Percentiles rank a stretch among this genome's conserved stretches.
These are phyloP conservation scores for Gobiocypris rarus DNA, from an alignment of 2,113 vertebrate species.

Conservation along the genomic window DNA sequence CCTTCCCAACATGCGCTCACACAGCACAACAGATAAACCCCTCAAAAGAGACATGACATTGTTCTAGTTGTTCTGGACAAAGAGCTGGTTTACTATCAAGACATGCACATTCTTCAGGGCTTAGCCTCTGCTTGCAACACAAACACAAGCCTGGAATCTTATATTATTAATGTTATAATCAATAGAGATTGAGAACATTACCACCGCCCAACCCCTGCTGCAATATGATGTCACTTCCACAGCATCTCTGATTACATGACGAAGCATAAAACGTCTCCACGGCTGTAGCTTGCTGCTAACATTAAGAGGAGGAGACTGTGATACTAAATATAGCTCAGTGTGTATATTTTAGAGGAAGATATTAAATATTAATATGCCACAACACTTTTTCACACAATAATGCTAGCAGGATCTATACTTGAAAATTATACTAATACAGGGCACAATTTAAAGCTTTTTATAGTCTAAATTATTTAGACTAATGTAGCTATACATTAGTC, in stretches of 20 bases:
- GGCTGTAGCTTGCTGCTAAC: not conserved
- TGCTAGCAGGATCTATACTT: not conserved
- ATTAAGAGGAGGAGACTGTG: conserved; percentile 14
- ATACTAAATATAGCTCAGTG: conserved; percentile 20
- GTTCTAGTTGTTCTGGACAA: conserved; percentile 50
- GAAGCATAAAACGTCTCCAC: conserved; percentile 16
- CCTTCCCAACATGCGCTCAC: conserved; percentile 34
- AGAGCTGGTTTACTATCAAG: conserved; percentile 44
- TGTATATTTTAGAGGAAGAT: not conserved
- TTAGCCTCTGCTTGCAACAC: not conserved
- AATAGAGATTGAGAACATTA: not conserved
- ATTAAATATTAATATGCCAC: not conserved
- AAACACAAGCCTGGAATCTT: not conserved
- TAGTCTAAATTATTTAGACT: too few relatives aligned
- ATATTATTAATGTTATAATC: not conserved
- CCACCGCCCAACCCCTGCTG: not conserved
- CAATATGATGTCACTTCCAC: conserved; percentile 24
- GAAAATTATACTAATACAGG: not conserved
- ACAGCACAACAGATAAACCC: conserved; percentile 27
- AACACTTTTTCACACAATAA: not conserved
- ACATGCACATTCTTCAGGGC: conserved; percentile 28
- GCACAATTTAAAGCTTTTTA: not conserved
- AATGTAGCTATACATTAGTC: not conserved
- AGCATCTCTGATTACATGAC: conserved; percentile 22
- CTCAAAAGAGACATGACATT: conserved; percentile 42